Evolutionary conservation across 1,140 invertebrate species (phyloP), one percentile per base, ranked within the genome.

Genomic region (Teleogryllus occipitalis): DNA sequence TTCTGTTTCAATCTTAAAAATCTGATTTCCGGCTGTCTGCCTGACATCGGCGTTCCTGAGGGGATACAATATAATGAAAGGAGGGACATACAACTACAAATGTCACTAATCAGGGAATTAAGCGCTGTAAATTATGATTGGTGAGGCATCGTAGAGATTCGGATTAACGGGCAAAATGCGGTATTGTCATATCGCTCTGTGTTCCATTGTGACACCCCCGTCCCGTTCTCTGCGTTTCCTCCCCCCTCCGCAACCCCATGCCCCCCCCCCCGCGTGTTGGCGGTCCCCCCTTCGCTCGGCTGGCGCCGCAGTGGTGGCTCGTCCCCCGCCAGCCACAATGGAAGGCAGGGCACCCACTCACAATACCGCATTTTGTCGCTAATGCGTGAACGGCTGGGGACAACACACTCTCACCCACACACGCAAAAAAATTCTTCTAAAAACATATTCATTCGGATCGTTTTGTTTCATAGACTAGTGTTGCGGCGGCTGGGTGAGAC

Each of bases 41-140:
- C 10, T 65, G 54, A 65, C 54, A 18, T 65, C 54, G 0, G 10
- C 54, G 10, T 65, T 65, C 2, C 54, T 65, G 18, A 65, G 18
- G 54, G 54, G 54, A 14, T 65, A 65, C 54, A 65, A 65, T 65
- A 65, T 18, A 65, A 65, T 65, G 54, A 65, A 65, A 65, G 54
- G 18, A 65, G 54, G 54, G 54, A 65, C 54, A 65, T 65, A 10
- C 54, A 65, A 65, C 54, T 14, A 3, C 18, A 65, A 65, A 65
- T 18, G 54, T 65, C 54, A 65, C 54, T 65, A 65, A 65, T 65
- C 54, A 65, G 54, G 54, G 54, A 65, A 65, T 65, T 65, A 65
- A 65, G 54, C 54, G 54, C 54, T 18, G 54, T 65, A 65, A 65
- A 65, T 65, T 10, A 65, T 65, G 54, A 65, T 65, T 14, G 18